Percentiles rank a stretch among this genome's conserved stretches.
Conservation (phyloP, 2,797 vertebrate genomes). For the Falco peregrinus region DNA sequence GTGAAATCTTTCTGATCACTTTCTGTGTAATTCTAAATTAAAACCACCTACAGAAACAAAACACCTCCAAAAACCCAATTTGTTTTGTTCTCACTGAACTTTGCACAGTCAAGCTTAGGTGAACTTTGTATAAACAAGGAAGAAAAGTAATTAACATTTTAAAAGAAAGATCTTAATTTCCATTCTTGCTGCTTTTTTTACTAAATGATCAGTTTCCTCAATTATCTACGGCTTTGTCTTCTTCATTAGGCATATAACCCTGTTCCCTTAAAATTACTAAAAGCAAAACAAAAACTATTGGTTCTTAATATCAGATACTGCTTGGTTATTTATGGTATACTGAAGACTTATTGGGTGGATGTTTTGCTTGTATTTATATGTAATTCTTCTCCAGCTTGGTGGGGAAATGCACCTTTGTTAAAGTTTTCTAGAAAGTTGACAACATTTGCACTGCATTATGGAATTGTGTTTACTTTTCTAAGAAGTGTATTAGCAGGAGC, state of each 20-base stretch:
- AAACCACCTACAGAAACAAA: background rate
- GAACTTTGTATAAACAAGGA: background rate
- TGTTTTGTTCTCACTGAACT: background rate
- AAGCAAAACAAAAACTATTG: background rate
- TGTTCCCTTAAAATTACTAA: background rate
- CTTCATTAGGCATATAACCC: background rate
- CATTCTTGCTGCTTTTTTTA: rapidly evolving
- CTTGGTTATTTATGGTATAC: background rate
- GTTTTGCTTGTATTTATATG: background rate
- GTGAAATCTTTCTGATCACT: background rate
- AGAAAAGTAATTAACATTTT: background rate
- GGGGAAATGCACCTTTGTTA: rapidly evolving
- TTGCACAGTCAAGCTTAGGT: background rate
- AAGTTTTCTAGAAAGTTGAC: background rate
- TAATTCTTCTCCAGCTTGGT: background rate
- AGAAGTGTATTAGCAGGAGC: background rate
- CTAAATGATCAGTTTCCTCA: background rate
- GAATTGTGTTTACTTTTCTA: background rate
- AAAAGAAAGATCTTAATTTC: background rate
- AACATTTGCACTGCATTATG: background rate
- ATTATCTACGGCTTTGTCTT: background rate
- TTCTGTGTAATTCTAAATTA: background rate
- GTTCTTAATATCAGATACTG: background rate
- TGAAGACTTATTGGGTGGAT: background rate
- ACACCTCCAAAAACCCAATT: rapidly evolving